Percentiles rank a stretch among this genome's conserved stretches.
phyloP scores from a whole-genome alignment of 1,140 invertebrate genomes.

The Cotesia vestalis region DNA sequence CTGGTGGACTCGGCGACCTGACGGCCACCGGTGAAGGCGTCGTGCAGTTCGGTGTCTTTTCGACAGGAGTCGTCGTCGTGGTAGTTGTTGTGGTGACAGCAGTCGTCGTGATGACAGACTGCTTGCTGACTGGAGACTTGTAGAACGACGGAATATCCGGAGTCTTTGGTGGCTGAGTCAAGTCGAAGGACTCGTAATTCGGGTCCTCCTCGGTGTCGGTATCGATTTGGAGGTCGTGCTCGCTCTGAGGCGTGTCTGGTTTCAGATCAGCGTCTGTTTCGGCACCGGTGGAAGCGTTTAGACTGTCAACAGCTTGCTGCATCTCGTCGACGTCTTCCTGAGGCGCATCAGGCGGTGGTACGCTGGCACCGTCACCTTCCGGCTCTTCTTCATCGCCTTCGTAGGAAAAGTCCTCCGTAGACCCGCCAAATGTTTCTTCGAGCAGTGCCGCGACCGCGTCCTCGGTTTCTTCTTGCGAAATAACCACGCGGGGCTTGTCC shows the following conservation, averaged over 20 bases:
- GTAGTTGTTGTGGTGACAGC: too few species aligned
- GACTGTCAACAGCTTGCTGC: slow-evolving; percentile 78
- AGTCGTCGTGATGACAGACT: too few species aligned
- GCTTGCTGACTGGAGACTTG: slow-evolving; percentile 51
- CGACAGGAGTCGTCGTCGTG: not conserved
- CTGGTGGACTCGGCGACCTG: slow-evolving; percentile 48
- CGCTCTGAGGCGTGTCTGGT: slow-evolving; percentile 84
- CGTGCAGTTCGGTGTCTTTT: slow-evolving; percentile 48
- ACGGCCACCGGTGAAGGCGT: slow-evolving; percentile 36
- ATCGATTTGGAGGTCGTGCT: slow-evolving; percentile 85
- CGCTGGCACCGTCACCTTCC: slow-evolving; percentile 55
- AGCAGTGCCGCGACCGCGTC: slow-evolving; percentile 88
- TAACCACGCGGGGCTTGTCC: slow-evolving; percentile 82
- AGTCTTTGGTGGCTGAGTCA: slow-evolving; percentile 61
- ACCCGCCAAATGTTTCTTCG: slow-evolving; percentile 81
- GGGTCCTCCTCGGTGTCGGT: slow-evolving; percentile 82
- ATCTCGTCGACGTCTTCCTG: slow-evolving; percentile 80
- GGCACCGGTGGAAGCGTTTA: slow-evolving; percentile 68
- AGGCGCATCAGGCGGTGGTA: slow-evolving; percentile 65
- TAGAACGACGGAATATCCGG: slow-evolving; percentile 64
- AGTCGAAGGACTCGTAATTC: slow-evolving; percentile 67
- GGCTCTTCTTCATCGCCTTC: slow-evolving; percentile 64
- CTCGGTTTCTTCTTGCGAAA: slow-evolving; percentile 92
- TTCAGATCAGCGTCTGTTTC: slow-evolving; percentile 76
- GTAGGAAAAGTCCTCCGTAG: slow-evolving; percentile 67